A percentile compares a stretch with the other conserved stretches of the same genome.
Evolutionary conservation across 92 coral and sea anemone genomes (phyloP).

Genomic region (Paragorgia papillata): DNA sequence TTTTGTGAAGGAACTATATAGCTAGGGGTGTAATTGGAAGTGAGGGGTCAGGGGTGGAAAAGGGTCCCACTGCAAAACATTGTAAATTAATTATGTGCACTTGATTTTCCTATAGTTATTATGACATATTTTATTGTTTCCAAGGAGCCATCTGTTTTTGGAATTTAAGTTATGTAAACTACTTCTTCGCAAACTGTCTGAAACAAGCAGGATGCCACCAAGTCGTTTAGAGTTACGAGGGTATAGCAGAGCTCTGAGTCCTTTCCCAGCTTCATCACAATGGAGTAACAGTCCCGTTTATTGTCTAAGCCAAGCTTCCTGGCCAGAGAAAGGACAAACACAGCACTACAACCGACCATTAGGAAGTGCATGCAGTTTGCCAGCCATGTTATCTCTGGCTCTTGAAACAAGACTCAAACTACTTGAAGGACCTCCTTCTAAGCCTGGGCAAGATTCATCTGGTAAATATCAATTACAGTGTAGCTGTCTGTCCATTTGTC

Average conservation of each 20-base stretch:
- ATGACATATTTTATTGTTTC: too few species aligned
- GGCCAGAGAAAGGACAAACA: slow-evolving; percentile 81
- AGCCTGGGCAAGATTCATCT: neutral
- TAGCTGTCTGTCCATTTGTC: too few species aligned
- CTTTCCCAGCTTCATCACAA: slow-evolving; percentile 57
- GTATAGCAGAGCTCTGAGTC: slow-evolving; percentile 83
- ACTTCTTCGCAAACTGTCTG: slow-evolving; percentile 78
- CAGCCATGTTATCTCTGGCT: slow-evolving; percentile 81
- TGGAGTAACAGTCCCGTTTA: slow-evolving; percentile 65
- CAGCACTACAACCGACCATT: slow-evolving; percentile 85
- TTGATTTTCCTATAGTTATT: too few species aligned
- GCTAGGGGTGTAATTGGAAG: too few species aligned
- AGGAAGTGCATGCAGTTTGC: slow-evolving; percentile 94
- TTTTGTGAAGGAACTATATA: too few species aligned
- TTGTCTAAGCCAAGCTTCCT: slow-evolving; percentile 77
- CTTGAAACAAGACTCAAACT: slow-evolving; percentile 48
- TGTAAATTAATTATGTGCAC: too few species aligned
- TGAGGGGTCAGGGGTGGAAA: too few species aligned
- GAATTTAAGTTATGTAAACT: slow-evolving; percentile 93
- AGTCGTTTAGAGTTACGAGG: slow-evolving; percentile 94
- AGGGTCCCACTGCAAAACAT: too few species aligned
- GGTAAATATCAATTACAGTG: too few species aligned
- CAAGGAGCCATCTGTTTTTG: slow-evolving; percentile 83
- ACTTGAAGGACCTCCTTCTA: slow-evolving; percentile 40
- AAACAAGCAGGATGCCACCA: slow-evolving; percentile 69